Conservation (phyloP, 2,797 vertebrate genomes). For the Crenuchus spilurus region DNA sequence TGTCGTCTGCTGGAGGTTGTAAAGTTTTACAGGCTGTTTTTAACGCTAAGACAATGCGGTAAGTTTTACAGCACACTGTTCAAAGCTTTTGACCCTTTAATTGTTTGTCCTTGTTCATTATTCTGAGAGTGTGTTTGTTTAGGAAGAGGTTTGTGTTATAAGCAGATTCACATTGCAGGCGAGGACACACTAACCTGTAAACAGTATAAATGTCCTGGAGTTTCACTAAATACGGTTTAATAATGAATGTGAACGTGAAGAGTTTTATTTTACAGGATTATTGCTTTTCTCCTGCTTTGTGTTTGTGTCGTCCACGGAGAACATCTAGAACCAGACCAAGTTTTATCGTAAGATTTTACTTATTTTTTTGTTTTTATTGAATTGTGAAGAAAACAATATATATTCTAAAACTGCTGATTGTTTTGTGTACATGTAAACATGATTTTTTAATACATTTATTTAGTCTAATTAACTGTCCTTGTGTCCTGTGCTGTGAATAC, state of each 20-base stretch:
- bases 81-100: neutral
- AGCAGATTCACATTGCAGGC: too few species aligned
- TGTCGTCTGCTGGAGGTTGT: neutral
- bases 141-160: too few species aligned
- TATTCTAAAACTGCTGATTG: too few species aligned
- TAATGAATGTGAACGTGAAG: conserved; percentile 2
- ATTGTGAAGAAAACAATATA: too few species aligned
- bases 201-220: too few species aligned
- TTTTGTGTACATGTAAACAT: neutral
- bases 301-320: conserved; percentile 64
- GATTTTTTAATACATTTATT: neutral
- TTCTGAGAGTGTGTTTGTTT: too few species aligned
- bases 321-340: conserved; percentile 78
- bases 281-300: conserved; percentile 58
- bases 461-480: too few species aligned
- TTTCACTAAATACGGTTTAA: too few species aligned
- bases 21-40: too few species aligned
- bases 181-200: too few species aligned
- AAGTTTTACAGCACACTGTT: conserved; percentile 10
- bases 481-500: too few species aligned
- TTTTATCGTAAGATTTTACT: conserved; percentile 75
- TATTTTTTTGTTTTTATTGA: neutral
- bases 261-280: conserved; percentile 58
- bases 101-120: neutral
- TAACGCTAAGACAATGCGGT: conserved; percentile 42